phyloP scores from a whole-genome alignment of 2,888 invertebrate species.

The Zelleria hepariella region DNA sequence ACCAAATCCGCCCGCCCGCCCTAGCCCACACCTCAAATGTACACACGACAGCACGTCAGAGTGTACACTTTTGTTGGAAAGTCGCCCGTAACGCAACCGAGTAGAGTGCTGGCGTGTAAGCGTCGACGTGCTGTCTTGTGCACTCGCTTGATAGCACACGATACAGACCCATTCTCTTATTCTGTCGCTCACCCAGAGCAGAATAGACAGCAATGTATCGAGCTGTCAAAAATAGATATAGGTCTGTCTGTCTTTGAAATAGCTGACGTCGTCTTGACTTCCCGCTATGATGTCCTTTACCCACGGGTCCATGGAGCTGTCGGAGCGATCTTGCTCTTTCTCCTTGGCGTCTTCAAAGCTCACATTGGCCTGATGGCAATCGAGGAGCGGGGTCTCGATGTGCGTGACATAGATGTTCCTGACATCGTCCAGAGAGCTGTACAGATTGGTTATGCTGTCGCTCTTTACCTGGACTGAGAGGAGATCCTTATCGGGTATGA shows the following conservation, averaged over 20 bases:
- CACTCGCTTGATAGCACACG: no score
- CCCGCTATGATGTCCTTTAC: slow-evolving; percentile 71
- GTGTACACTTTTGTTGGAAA: no score
- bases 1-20: no score
- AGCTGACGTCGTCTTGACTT: slow-evolving; percentile 73
- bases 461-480: slow-evolving; percentile 56
- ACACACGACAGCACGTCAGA: no score
- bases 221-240: no score
- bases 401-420: slow-evolving; percentile 61
- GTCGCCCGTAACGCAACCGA: no score
- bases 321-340: slow-evolving; percentile 48
- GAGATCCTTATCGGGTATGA: slow-evolving; percentile 56
- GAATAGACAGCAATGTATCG: no score
- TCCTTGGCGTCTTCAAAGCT: slow-evolving; percentile 39
- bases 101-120: no score
- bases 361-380: slow-evolving; percentile 57
- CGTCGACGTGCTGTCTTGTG: no score
- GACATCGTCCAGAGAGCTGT: slow-evolving; percentile 78
- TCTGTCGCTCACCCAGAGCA: no score
- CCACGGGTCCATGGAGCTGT: slow-evolving; percentile 72
- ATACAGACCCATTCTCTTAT: no score
- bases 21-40: no score
- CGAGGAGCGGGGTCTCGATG: slow-evolving; percentile 49
- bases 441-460: slow-evolving; percentile 75
- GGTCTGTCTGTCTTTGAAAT: slow-evolving; percentile 71